Conservation (phyloP, 2,113 vertebrate species). For the Oryzias melastigma region DNA sequence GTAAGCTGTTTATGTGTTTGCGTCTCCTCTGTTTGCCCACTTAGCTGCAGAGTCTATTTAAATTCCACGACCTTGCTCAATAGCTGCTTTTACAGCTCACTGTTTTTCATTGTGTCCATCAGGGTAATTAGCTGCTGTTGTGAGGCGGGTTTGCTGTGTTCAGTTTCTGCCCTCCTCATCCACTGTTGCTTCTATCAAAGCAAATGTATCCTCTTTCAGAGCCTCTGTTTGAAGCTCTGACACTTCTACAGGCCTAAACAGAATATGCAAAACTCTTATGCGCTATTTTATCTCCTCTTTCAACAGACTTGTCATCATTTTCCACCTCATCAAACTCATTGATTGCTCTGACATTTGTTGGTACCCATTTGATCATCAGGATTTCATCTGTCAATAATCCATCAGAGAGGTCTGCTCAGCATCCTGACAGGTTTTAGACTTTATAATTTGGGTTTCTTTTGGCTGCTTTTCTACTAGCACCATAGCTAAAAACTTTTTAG, state of each 20-base stretch:
- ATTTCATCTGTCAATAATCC: conserved; percentile 36
- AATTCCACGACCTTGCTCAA: conserved; percentile 30
- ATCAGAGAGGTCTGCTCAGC: conserved; percentile 23
- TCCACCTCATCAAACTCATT: conserved; percentile 9
- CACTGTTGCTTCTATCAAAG: conserved; percentile 27
- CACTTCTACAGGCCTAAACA: background rate
- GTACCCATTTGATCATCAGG: conserved; percentile 29
- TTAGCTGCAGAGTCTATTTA: conserved; percentile 16
- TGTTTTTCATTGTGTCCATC: conserved; percentile 29
- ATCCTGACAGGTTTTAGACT: background rate
- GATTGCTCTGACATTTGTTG: conserved; percentile 23
- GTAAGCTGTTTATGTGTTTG: conserved; percentile 1
- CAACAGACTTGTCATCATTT: conserved; percentile 6
- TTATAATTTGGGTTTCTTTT: too few species aligned
- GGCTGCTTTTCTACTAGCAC: too few species aligned
- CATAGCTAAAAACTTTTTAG: too few species aligned
- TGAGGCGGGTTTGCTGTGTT: conserved; percentile 34
- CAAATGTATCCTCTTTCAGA: conserved; percentile 25
- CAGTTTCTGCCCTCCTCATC: conserved; percentile 10
- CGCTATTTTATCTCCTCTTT: background rate
- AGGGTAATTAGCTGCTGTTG: conserved; percentile 39
- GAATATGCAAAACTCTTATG: background rate
- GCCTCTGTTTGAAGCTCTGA: conserved; percentile 7
- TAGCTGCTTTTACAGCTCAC: conserved; percentile 30
- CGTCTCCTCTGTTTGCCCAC: conserved; percentile 8